phyloP scores from a whole-genome alignment of 2,797 vertebrate species.

The Tenualosa thibaudeaui region DNA sequence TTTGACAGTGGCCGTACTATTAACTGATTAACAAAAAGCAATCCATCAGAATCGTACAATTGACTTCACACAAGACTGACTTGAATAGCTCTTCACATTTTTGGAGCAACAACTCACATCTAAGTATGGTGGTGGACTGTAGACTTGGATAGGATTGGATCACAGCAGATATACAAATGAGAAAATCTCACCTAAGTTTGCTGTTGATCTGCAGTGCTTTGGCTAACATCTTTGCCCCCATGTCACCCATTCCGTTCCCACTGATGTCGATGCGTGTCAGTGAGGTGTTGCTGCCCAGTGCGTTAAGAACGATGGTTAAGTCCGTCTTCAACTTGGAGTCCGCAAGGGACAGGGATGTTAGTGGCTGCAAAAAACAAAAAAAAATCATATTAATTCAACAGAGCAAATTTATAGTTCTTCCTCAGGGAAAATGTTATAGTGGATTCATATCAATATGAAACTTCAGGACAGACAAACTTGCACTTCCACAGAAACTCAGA shows the following conservation, averaged over 20 bases:
- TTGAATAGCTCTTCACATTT: background rate
- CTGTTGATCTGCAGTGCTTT: constrained; percentile 98
- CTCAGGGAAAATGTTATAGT: background rate
- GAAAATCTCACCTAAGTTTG: constrained; percentile 84
- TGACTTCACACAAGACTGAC: background rate
- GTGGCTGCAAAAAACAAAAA: constrained; percentile 73
- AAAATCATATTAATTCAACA: background rate
- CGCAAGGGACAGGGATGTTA: constrained; percentile 91
- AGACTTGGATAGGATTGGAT: background rate
- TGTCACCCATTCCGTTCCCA: constrained; percentile 96
- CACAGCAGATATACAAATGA: constrained; percentile 13
- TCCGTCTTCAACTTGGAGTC: constrained; percentile 95
- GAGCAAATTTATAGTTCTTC: background rate
- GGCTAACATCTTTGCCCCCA: constrained; percentile 97
- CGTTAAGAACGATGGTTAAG: constrained; percentile 92
- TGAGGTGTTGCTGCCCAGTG: constrained; percentile 93
- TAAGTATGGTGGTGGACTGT: background rate
- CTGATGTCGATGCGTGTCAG: constrained; percentile 94
- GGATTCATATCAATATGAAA: background rate
- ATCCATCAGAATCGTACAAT: background rate
- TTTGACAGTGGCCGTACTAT: background rate
- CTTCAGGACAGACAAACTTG: background rate
- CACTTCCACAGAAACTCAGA: background rate
- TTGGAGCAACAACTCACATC: background rate
- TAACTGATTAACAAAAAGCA: background rate